Percentiles rank a stretch among this genome's conserved stretches.
Evolutionary conservation across 2,113 vertebrate species (phyloP).

Genomic region (Nesogale talazaci): DNA sequence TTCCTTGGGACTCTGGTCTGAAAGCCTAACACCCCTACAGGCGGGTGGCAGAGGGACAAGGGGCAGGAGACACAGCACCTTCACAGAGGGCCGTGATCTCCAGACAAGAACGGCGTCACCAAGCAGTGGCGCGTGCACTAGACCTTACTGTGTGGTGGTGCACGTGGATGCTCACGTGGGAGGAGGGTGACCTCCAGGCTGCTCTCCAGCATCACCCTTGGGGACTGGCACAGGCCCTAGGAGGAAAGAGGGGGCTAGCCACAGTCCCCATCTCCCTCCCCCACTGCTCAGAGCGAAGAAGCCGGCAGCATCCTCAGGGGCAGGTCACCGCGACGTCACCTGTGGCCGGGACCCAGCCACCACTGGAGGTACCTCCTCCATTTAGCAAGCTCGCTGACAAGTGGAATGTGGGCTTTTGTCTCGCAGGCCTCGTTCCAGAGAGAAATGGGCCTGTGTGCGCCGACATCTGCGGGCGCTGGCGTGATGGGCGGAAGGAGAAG

Average conservation of each 20-base stretch:
- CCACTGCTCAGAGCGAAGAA: not conserved
- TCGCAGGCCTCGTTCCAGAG: constrained; percentile 50
- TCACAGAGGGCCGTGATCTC: not conserved
- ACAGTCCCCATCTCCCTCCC: not conserved
- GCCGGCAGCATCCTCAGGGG: not conserved
- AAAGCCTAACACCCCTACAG: too few relatives aligned
- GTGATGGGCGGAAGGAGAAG: not conserved
- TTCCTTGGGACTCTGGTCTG: too few relatives aligned
- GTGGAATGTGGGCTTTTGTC: not conserved
- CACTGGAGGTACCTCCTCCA: not conserved
- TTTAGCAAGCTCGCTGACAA: constrained; percentile 32
- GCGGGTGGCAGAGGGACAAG: not conserved
- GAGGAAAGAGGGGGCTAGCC: not conserved
- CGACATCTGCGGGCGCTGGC: not conserved
- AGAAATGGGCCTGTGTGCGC: constrained; percentile 19
- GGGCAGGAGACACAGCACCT: not conserved
- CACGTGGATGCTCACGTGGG: fast-evolving
- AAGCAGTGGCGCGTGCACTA: not conserved
- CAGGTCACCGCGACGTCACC: not conserved
- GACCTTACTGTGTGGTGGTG: not conserved
- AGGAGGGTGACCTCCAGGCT: not conserved
- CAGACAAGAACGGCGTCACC: not conserved
- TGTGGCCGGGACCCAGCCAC: not conserved
- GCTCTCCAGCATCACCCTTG: not conserved
- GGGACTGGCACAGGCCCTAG: not conserved